These are phyloP conservation scores for Hemibagrus wyckioides DNA, from an alignment of 2,113 vertebrate species.

Conservation along the genomic window DNA sequence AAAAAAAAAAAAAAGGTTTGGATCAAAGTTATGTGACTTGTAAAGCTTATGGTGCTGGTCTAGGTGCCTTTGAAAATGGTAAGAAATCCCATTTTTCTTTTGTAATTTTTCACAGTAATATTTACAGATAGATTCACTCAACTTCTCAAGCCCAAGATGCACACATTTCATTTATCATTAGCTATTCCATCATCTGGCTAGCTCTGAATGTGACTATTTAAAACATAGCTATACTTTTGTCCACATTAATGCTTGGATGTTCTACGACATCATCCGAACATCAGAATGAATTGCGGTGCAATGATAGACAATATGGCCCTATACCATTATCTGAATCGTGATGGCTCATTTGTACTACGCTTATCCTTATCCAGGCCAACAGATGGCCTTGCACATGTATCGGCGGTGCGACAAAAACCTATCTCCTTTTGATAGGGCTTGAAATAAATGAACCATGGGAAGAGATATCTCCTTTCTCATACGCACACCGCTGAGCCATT, in stretches of 20 bases:
- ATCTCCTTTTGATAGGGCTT: constrained; percentile 50
- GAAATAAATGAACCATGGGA: constrained; percentile 55
- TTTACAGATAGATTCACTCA: neutral
- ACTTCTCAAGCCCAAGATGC: neutral
- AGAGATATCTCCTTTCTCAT: constrained; percentile 44
- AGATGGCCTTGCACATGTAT: constrained; percentile 54
- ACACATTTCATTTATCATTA: neutral
- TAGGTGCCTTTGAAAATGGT: neutral
- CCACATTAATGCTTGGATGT: neutral
- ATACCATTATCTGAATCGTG: constrained; percentile 50
- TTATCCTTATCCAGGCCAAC: constrained; percentile 54
- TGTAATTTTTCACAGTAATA: neutral
- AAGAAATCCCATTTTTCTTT: constrained; percentile 8
- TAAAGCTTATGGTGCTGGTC: neutral
- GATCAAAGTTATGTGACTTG: constrained; percentile 34
- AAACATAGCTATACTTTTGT: constrained; percentile 11
- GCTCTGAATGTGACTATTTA: constrained; percentile 14
- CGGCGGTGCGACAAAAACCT: constrained; percentile 49
- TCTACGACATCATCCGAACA: constrained; percentile 21
- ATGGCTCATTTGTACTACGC: constrained; percentile 52
- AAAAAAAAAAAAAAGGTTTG: constrained; percentile 12
- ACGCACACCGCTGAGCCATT: constrained; percentile 31
- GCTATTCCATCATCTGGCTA: neutral
- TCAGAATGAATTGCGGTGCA: constrained; percentile 21
- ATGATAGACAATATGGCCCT: constrained; percentile 50